Evolutionary conservation across 2,888 invertebrate species (phyloP).

Genomic region (Nematopogon swammerdamellus): DNA sequence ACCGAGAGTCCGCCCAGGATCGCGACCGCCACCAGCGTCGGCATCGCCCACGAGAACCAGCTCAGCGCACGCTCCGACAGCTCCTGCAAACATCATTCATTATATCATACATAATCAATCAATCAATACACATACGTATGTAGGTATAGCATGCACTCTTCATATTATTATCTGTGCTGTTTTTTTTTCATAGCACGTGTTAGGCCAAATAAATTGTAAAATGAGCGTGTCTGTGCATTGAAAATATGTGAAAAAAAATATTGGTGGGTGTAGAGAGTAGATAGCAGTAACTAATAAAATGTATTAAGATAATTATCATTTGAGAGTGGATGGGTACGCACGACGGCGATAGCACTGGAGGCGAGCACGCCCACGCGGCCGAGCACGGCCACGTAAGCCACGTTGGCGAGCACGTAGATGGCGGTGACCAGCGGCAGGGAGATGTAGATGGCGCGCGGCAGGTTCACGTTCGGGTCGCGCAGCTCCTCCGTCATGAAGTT

Average conservation of each 20-base stretch:
- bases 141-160: too few relatives aligned
- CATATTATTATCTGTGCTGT: too few relatives aligned
- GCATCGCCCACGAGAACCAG: slow-evolving; percentile 75
- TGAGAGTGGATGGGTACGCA: slow-evolving; percentile 37
- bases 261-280: too few relatives aligned
- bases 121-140: too few relatives aligned
- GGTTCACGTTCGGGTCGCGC: slow-evolving; percentile 78
- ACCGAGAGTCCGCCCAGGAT: slow-evolving; percentile 92
- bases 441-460: slow-evolving; percentile 89
- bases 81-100: too few relatives aligned
- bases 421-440: slow-evolving; percentile 85
- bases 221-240: too few relatives aligned
- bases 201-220: too few relatives aligned
- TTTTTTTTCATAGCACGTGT: too few relatives aligned
- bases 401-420: slow-evolving; percentile 85
- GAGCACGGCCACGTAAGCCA: slow-evolving; percentile 85
- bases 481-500: slow-evolving; percentile 94
- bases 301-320: too few relatives aligned
- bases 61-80: slow-evolving; percentile 79
- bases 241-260: too few relatives aligned
- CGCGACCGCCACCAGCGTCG: slow-evolving; percentile 88
- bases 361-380: slow-evolving; percentile 78
- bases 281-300: too few relatives aligned
- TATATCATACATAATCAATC: too few relatives aligned
- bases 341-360: slow-evolving; percentile 95